Percentiles rank a stretch among this genome's conserved stretches.
Conservation (phyloP, 2,888 invertebrate species). For the Nebria salina region DNA sequence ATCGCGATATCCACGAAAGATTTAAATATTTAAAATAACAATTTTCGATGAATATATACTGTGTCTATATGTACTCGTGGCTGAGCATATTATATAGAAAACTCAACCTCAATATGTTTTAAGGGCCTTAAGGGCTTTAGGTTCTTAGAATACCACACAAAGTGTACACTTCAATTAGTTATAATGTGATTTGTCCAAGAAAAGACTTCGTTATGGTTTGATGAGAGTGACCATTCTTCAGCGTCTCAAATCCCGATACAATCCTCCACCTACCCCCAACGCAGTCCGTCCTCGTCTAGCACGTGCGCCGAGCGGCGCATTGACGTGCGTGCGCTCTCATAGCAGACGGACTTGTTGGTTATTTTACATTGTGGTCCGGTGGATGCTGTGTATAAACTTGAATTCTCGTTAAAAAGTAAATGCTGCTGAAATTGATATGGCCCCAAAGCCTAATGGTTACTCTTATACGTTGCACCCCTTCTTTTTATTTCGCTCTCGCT, state of each 20-base stretch:
- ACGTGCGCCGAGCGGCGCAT: not conserved
- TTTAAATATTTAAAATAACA: too few relatives aligned
- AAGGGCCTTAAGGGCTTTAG: not conserved
- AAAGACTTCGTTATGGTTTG: conserved; percentile 62
- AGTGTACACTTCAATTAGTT: conserved; percentile 61
- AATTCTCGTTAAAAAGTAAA: conserved; percentile 54
- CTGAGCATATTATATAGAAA: conserved; percentile 36
- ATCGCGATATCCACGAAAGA: too few relatives aligned
- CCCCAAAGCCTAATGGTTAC: conserved; percentile 24
- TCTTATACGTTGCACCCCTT: not conserved
- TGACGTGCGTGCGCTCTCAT: not conserved
- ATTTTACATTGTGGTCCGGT: conserved; percentile 46
- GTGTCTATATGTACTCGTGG: conserved; percentile 11
- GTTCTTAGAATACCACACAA: conserved; percentile 6
- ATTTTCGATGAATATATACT: too few relatives aligned
- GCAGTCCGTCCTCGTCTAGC: not conserved
- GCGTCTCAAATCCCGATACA: conserved; percentile 11
- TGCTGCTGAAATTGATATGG: conserved; percentile 48
- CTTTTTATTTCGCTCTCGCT: not conserved
- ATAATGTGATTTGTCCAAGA: conserved; percentile 62
- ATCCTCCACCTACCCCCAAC: conserved; percentile 31
- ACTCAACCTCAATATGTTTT: conserved; percentile 19
- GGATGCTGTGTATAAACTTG: conserved; percentile 31
- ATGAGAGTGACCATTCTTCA: conserved; percentile 61
- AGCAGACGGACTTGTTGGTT: conserved; percentile 29